phyloP scores from a whole-genome alignment of 2,113 vertebrate genomes.

The Globicephala melas region DNA sequence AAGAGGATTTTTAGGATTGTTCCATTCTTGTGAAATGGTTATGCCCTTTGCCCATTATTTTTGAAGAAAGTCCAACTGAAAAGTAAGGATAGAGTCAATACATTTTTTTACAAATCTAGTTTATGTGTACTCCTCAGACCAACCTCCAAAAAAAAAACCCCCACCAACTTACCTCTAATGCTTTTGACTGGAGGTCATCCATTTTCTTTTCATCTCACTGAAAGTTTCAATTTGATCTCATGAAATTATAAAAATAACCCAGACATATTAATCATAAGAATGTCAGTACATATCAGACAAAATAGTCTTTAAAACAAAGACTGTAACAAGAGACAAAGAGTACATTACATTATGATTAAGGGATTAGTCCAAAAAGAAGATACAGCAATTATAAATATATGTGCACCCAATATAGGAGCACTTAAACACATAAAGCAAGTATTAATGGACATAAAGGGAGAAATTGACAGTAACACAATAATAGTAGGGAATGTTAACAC shows the following conservation, averaged over 20 bases:
- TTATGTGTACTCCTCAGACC: neutral
- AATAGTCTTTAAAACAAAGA: neutral
- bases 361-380: neutral
- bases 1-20: neutral
- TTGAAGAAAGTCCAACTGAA: neutral
- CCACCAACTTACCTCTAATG: neutral
- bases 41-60: neutral
- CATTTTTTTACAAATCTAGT: neutral
- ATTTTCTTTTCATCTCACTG: neutral
- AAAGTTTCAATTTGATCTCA: neutral
- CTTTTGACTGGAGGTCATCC: neutral
- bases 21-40: neutral
- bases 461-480: neutral
- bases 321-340: neutral
- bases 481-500: neutral
- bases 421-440: neutral
- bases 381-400: neutral
- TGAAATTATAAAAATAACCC: neutral
- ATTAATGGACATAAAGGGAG: neutral
- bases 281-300: neutral
- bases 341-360: neutral
- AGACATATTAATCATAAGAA: neutral
- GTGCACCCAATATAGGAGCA: neutral
- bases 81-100: neutral
- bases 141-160: neutral